A percentile compares a stretch with the other conserved stretches of the same genome.
Conservation (phyloP, 2,888 invertebrate species). For the Caradrina clavipalpis region DNA sequence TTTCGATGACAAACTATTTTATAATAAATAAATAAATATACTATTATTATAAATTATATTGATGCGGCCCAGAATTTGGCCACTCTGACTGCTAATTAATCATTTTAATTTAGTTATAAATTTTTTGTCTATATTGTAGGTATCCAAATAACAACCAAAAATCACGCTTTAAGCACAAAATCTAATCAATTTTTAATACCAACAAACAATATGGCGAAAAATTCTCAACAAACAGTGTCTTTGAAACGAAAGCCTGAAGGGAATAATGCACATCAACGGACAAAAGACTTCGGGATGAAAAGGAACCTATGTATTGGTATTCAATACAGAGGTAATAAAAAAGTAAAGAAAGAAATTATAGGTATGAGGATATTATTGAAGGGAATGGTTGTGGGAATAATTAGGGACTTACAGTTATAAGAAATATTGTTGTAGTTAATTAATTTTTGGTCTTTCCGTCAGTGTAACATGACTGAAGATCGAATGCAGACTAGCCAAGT, state of each 20-base stretch:
- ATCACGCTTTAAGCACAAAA: constrained; percentile 23
- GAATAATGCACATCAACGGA: constrained; percentile 56
- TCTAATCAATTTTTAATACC: constrained; percentile 56
- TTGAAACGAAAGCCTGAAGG: constrained; percentile 37
- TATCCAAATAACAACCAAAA: background rate
- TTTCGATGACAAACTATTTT: too few species aligned
- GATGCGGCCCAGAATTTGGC: too few species aligned
- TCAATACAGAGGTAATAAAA: constrained; percentile 74
- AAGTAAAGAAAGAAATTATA: constrained; percentile 70
- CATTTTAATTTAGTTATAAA: too few species aligned
- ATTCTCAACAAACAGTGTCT: constrained; percentile 47
- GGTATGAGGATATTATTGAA: constrained; percentile 17
- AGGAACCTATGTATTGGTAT: constrained; percentile 76
- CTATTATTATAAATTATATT: too few species aligned
- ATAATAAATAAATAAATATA: too few species aligned
- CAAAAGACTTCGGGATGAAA: constrained; percentile 69
- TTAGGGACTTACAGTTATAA: constrained; percentile 4
- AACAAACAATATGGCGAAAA: constrained; percentile 41
- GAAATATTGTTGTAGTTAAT: constrained; percentile 3
- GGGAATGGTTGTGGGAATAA: constrained; percentile 16
- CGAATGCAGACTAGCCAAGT: too few species aligned
- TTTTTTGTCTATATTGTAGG: background rate
- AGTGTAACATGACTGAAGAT: background rate
- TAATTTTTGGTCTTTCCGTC: background rate
- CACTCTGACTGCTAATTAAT: too few species aligned